Percentiles rank a stretch among this genome's conserved stretches.
These are phyloP conservation scores for Plusia festucae DNA, from an alignment of 2,888 invertebrate genomes.

Conservation along the genomic window DNA sequence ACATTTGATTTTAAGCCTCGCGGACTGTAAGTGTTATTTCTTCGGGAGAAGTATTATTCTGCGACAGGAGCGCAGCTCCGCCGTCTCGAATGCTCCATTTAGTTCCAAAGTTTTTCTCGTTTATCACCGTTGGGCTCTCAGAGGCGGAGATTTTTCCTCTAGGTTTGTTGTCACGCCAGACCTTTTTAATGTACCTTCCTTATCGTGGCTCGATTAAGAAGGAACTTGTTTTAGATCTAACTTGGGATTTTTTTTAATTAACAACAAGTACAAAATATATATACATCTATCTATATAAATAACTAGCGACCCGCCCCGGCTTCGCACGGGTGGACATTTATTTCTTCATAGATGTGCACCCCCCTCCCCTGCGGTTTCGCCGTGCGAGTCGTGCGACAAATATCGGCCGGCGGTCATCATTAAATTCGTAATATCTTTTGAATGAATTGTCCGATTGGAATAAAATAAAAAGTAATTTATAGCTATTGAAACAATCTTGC, in stretches of 20 bases:
- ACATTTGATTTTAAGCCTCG: conserved; percentile 89
- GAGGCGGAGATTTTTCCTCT: conserved; percentile 89
- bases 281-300: too few species aligned
- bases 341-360: too few species aligned
- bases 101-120: conserved; percentile 90
- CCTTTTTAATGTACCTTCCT: conserved; percentile 89
- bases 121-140: conserved; percentile 89
- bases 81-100: conserved; percentile 89
- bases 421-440: too few species aligned
- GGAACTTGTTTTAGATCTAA: conserved; percentile 76
- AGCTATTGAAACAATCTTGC: too few species aligned
- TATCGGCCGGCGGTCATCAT: too few species aligned
- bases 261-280: conserved; percentile 37
- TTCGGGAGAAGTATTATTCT: conserved; percentile 88
- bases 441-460: too few species aligned
- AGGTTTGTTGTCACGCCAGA: conserved; percentile 90
- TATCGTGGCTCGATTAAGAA: conserved; percentile 86
- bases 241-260: conserved; percentile 52
- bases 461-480: too few species aligned
- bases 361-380: too few species aligned
- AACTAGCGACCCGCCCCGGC: too few species aligned
- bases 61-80: conserved; percentile 86
- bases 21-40: conserved; percentile 89
- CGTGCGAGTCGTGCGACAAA: too few species aligned
- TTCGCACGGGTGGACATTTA: too few species aligned